Evolutionary conservation across 2,888 invertebrate genomes (phyloP).

Genomic region (Polia nebulosa): DNA sequence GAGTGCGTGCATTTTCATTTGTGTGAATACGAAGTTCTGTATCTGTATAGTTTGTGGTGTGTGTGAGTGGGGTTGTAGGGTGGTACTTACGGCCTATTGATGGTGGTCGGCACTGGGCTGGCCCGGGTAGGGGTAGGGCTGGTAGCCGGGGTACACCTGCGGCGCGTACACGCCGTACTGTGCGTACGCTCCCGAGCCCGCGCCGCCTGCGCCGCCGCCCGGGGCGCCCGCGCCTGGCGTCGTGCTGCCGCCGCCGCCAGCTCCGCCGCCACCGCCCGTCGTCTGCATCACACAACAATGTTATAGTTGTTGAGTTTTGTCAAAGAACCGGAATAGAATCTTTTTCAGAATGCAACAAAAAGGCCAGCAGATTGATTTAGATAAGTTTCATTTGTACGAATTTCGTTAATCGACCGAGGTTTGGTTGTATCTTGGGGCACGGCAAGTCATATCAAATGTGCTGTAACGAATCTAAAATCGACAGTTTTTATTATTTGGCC

Average conservation of each 20-base stretch:
- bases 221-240: conserved; percentile 19
- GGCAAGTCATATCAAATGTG: too few relatives aligned
- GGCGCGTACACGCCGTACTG: conserved; percentile 82
- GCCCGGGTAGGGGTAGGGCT: conserved; percentile 79
- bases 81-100: conserved; percentile 78
- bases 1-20: background rate
- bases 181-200: conserved; percentile 55
- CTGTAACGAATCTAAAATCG: too few relatives aligned
- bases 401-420: too few relatives aligned
- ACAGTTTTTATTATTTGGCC: too few relatives aligned
- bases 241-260: conserved; percentile 50
- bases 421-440: too few relatives aligned
- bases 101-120: conserved; percentile 76
- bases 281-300: background rate
- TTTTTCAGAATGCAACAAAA: too few relatives aligned
- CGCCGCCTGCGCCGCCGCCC: conserved; percentile 16
- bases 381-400: too few relatives aligned
- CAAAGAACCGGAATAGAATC: background rate
- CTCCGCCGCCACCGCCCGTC: conserved; percentile 28
- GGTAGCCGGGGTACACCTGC: conserved; percentile 81
- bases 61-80: background rate
- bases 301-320: background rate
- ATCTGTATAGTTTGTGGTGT: background rate
- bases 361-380: too few relatives aligned
- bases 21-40: background rate